Evolutionary conservation across 2,113 vertebrate genomes (phyloP).

Genomic region (zebrafish (Danio rerio)): DNA sequence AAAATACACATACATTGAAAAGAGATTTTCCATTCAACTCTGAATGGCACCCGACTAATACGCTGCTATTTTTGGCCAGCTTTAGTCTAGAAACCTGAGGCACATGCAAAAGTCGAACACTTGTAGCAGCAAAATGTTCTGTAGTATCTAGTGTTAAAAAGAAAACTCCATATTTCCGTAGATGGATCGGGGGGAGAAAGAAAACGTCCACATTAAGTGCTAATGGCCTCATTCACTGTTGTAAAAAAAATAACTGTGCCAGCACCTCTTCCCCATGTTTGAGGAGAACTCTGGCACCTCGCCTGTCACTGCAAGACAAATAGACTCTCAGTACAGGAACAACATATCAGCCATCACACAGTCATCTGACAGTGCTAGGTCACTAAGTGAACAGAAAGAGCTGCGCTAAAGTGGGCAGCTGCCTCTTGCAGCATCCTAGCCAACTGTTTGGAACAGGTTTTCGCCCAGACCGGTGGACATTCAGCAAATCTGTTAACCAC

Average conservation of each 20-base stretch:
- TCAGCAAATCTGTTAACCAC: conserved; percentile 48
- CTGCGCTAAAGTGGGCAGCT: conserved; percentile 42
- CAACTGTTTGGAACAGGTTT: conserved; percentile 59
- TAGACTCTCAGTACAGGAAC: conserved; percentile 46
- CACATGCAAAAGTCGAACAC: not conserved
- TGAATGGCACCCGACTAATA: not conserved
- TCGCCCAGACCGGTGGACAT: conserved; percentile 41
- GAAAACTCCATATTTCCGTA: no score
- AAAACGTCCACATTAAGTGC: conserved; percentile 19
- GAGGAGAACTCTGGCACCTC: conserved; percentile 38
- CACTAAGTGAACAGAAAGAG: conserved; percentile 41
- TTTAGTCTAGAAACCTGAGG: not conserved
- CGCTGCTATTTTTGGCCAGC: not conserved
- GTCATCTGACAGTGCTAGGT: conserved; percentile 49
- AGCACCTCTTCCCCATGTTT: conserved; percentile 28
- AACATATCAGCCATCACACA: conserved; percentile 35
- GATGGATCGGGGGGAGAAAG: not conserved
- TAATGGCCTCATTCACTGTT: conserved; percentile 3
- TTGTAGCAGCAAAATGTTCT: not conserved
- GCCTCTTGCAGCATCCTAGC: conserved; percentile 21
- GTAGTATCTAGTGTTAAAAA: no score
- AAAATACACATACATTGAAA: no score
- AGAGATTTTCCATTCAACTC: not conserved
- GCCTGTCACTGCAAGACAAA: conserved; percentile 51
- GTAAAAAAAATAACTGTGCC: not conserved